Conservation (phyloP, 2,113 vertebrate genomes). For the Lepus europaeus region DNA sequence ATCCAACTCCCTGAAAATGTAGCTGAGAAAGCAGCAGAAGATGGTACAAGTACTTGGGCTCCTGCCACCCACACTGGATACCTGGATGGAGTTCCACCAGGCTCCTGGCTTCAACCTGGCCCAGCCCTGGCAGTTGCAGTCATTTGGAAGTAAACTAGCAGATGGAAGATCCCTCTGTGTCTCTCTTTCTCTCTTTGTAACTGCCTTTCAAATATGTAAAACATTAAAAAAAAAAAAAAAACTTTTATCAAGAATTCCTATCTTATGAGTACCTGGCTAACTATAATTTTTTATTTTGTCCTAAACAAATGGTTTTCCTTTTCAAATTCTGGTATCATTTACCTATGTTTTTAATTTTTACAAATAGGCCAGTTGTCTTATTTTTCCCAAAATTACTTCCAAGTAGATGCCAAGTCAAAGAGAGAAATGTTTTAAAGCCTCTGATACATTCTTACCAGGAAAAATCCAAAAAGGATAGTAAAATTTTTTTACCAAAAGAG, state of each 20-base stretch:
- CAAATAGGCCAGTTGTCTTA: not conserved
- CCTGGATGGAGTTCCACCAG: no score
- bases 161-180: no score
- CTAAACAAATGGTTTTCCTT: not conserved
- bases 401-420: not conserved
- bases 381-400: conserved; percentile 8
- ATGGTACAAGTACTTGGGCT: no score
- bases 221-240: no score
- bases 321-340: not conserved
- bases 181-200: not conserved
- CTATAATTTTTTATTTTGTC: not conserved
- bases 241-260: not conserved
- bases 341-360: not conserved
- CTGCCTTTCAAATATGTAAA: not conserved
- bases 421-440: not conserved
- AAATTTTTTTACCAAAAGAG: not conserved
- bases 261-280: not conserved
- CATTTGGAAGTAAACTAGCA: no score
- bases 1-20: no score
- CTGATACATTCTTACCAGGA: not conserved
- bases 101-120: no score
- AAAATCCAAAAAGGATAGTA: not conserved
- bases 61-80: no score
- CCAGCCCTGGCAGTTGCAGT: no score
- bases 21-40: no score